Evolutionary conservation across 2,113 vertebrate genomes (phyloP), one percentile per base, ranked within the genome.

Genomic region (Xiphorhynchus elegans): DNA sequence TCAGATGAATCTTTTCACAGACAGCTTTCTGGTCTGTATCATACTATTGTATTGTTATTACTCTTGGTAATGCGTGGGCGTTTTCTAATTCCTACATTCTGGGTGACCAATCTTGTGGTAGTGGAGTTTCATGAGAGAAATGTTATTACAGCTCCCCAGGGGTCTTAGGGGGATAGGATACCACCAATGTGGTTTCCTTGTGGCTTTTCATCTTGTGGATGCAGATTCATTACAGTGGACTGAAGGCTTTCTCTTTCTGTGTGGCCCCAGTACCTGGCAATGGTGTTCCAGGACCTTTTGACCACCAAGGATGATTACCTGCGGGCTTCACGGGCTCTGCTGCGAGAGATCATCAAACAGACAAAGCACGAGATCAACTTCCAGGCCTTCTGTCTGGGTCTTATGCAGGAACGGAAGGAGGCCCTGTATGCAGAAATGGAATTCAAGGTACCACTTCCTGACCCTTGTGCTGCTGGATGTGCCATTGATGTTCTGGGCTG

Each of bases 341-440:
- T 99, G 52, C 97, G 99, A 7, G 99, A 99, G 96, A 99, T 99
- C 97, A 99, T 99, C 97, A 99, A 99, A 49, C 99, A 99, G 97
- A 99, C 99, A 5, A 99, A 99, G 90, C 99, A 99, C 0, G 99
- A 99, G 97, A 99, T 99, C 94, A 99, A 99, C 97, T 99, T 99
- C 97, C 99, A 99, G 97, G 99, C 99, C 10, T 99, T 99, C 97
- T 99, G 99, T 64, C 98, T 99, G 9, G 99, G 99, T 6, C 98
- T 99, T 44, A 99, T 99, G 99, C 99, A 99, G 97, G 99, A 99
- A 55, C 97, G 99, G 83, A 99, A 99, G 96, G 99, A 99, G 96
- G 86, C 98, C 2, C 98, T 96, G 31, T 99, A 99, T 11, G 86
- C 98, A 39, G 99, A 99, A 64, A 99, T 99, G 99, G 99, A 99